These are phyloP conservation scores for Drosophila malerkotliana DNA, from an alignment of 1,140 invertebrate genomes.

Conservation along the genomic window DNA sequence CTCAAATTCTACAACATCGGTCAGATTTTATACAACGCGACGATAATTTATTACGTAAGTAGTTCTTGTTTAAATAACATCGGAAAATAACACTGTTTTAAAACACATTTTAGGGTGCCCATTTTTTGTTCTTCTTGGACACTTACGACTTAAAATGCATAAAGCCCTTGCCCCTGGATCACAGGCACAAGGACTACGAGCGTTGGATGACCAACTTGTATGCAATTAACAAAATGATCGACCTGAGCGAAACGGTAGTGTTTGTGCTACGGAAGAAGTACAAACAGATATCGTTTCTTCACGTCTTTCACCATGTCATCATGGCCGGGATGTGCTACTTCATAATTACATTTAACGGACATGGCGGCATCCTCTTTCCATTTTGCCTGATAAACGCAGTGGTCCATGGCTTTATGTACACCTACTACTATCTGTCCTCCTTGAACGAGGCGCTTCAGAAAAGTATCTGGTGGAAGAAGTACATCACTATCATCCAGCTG, in stretches of 20 bases:
- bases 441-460: constrained; percentile 5
- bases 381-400: constrained; percentile 21
- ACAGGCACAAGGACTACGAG: constrained; percentile 25
- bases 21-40: constrained; percentile 84
- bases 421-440: constrained; percentile 32
- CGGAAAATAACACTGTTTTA: not conserved
- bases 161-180: constrained; percentile 19
- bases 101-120: not conserved
- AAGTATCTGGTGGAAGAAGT: constrained; percentile 47
- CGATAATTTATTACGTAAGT: constrained; percentile 31
- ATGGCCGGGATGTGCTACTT: constrained; percentile 20
- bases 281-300: constrained; percentile 48
- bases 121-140: constrained; percentile 13
- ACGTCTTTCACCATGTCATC: constrained; percentile 85
- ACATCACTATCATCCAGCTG: constrained; percentile 33
- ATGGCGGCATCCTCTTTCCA: constrained; percentile 21
- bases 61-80: not conserved
- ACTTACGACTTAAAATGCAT: constrained; percentile 25
- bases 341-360: not conserved
- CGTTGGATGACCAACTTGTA: constrained; percentile 35
- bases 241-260: constrained; percentile 51
- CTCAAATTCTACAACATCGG: constrained; percentile 92
- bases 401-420: constrained; percentile 33
- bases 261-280: constrained; percentile 56
- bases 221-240: constrained; percentile 44